phyloP scores from a whole-genome alignment of 2,797 vertebrate species.

The Selene dorsalis region DNA sequence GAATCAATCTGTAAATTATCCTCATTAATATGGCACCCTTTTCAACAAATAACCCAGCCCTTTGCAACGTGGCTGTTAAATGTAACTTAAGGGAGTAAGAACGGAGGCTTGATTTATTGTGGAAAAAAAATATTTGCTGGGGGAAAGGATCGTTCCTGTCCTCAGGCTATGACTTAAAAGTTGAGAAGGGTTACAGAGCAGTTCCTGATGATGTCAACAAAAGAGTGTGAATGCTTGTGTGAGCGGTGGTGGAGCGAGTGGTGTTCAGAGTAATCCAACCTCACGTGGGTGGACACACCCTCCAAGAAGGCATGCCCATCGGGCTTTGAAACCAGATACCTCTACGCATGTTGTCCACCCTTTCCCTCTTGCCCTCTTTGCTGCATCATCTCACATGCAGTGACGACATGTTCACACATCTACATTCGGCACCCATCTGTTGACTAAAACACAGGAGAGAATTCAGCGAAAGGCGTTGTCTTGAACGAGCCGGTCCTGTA shows the following conservation, averaged over 20 bases:
- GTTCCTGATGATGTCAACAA: slow-evolving; percentile 40
- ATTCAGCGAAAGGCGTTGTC: slow-evolving; percentile 26
- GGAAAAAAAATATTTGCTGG: background rate
- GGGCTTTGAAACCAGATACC: slow-evolving; percentile 60
- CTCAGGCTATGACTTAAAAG: slow-evolving; percentile 30
- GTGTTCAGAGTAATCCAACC: slow-evolving; percentile 31
- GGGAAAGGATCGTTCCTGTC: slow-evolving; percentile 7
- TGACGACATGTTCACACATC: slow-evolving; percentile 49
- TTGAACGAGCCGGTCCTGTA: slow-evolving; percentile 13
- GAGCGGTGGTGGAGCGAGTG: too few relatives aligned
- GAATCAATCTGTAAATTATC: background rate
- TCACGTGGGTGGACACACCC: slow-evolving; percentile 60
- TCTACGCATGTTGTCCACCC: background rate
- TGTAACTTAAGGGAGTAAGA: background rate
- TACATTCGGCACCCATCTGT: slow-evolving; percentile 49
- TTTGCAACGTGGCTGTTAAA: background rate
- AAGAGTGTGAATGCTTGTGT: background rate
- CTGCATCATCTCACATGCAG: slow-evolving; percentile 4
- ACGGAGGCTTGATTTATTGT: background rate
- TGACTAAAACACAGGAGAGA: slow-evolving; percentile 31
- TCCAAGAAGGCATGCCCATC: slow-evolving; percentile 41
- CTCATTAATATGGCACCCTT: background rate
- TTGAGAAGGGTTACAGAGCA: slow-evolving; percentile 11
- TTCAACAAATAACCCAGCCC: background rate
- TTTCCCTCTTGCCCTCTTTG: background rate